Base-by-base conservation (phyloP, 2,113 vertebrate species). In the Manacus vitellinus region DNA sequence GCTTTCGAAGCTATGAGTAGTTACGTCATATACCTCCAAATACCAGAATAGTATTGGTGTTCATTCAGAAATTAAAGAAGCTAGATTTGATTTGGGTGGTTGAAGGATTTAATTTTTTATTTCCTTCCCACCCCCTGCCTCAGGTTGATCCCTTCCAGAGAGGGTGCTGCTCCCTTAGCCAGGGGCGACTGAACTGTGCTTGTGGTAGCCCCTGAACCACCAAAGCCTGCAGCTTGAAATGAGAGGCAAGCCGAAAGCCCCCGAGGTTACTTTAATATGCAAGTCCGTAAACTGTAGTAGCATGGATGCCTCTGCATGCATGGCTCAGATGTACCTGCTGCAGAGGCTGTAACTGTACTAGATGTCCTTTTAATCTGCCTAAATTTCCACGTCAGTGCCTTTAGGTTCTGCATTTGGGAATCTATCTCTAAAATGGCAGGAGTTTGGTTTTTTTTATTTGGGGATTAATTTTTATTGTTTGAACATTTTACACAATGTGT, bases 241-340 rank as follows among this genome's bases (percentile, higher is more conserved):
- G 41, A 61, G 58, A 55, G 24, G 63, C 37, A 33, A 58, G n/a
- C 55, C 35, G 51, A 58, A 72, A 73, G 67, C 67, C 49, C 31
- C 41, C 51, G 31, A 31, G 46, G 71, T 76, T 83, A 9, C 58
- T 76, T 54, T 8, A 19, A 35, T 47, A 44, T 49, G 58, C 28
- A 54, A 7, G 51, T 37, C 71, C 0, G 0, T 72, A 49, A 90
- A 43, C n/a, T 39, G 49, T 24, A 24, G n/a, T 30, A 68, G 62
- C 22, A 4, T 0, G 0, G 18, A 24, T 35, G 59, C 43, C 31
- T 80, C 54, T 73, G 75, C 17, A 3, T 20, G 11, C 9, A 0
- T 49, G 63, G 62, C 67, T 83, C 37, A 17, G 22, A 14, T 5
- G 31, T 79, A 85, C 58, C 81, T 87, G 84, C 86, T 92, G 49